These are phyloP conservation scores for Dicaeum eximium DNA, from an alignment of 2,113 vertebrate species.

Conservation along the genomic window DNA sequence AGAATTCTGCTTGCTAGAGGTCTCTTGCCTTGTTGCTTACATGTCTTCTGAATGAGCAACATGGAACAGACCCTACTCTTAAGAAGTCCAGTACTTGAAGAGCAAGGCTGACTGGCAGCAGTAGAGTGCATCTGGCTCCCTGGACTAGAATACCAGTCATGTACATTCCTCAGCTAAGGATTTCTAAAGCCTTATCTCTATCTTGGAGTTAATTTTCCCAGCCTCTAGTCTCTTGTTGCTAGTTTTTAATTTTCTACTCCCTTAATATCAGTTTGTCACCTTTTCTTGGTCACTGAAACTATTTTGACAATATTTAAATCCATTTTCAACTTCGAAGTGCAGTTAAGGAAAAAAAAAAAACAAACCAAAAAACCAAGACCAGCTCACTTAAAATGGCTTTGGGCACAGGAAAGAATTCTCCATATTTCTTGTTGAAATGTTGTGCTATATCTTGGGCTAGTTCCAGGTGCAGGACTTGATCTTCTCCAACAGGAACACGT, in stretches of 20 bases:
- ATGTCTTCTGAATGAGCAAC: neutral
- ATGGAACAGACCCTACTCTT: neutral
- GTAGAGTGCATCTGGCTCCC: neutral
- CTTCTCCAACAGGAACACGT: slow-evolving; percentile 91
- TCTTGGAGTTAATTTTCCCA: slow-evolving; percentile 6
- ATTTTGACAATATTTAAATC: slow-evolving; percentile 8
- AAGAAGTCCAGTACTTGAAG: neutral
- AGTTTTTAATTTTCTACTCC: neutral
- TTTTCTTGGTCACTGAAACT: neutral
- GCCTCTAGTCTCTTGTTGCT: neutral
- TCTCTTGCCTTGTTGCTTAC: neutral
- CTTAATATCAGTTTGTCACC: neutral
- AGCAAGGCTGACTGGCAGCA: neutral
- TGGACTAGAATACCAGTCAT: neutral
- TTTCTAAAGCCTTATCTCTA: neutral
- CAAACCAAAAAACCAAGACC: neutral
- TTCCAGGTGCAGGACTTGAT: slow-evolving; percentile 94
- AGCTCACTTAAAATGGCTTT: slow-evolving; percentile 82
- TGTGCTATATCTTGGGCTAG: slow-evolving; percentile 88
- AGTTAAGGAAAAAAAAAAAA: neutral
- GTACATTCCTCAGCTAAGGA: neutral
- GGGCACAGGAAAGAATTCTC: slow-evolving; percentile 86
- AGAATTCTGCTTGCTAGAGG: neutral
- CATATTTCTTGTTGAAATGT: slow-evolving; percentile 89
- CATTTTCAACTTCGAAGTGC: neutral